Conservation (phyloP, 2,797 vertebrate genomes). For the Chaetodon trifasciatus region DNA sequence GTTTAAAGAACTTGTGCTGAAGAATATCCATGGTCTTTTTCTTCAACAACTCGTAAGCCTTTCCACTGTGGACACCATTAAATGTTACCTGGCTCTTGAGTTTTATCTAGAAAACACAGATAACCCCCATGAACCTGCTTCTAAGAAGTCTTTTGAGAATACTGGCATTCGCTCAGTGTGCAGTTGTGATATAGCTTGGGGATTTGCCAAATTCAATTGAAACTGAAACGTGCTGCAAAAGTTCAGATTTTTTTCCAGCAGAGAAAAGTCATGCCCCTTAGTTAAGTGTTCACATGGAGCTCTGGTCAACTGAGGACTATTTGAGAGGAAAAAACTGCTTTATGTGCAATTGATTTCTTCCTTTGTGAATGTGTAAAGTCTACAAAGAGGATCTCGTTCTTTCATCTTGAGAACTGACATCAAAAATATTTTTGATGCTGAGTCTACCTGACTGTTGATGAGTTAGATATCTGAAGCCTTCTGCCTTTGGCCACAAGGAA, state of each 20-base stretch:
- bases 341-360: not conserved
- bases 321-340: not conserved
- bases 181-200: constrained; percentile 9
- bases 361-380: constrained; percentile 3
- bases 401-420: constrained; percentile 1
- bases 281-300: not conserved
- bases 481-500: not conserved
- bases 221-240: not conserved
- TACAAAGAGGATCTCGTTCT: not conserved
- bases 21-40: not conserved
- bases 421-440: not conserved
- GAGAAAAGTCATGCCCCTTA: constrained; percentile 5
- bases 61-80: not conserved
- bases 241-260: not conserved
- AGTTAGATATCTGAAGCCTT: not conserved
- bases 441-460: not conserved
- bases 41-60: not conserved
- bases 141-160: not conserved
- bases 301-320: not conserved
- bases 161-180: not conserved
- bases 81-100: not conserved
- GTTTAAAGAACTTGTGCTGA: not conserved
- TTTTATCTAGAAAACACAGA: not conserved
- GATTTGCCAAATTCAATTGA: constrained; percentile 2
- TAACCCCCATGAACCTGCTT: not conserved